These are phyloP conservation scores for Spisula solida DNA, from an alignment of 2,888 invertebrate species.

Conservation along the genomic window DNA sequence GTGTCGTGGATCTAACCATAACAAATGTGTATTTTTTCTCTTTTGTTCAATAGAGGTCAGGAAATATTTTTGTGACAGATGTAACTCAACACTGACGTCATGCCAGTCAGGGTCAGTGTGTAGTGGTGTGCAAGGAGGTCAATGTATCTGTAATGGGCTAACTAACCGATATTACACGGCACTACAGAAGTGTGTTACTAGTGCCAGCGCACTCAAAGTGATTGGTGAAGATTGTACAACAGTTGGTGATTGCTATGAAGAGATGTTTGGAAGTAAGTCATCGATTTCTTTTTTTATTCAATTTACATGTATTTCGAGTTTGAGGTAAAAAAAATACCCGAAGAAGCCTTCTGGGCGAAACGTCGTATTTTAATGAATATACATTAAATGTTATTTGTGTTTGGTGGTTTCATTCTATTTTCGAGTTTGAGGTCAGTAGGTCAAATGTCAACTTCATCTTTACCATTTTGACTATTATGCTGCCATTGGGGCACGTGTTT, in stretches of 20 bases:
- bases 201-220: neutral
- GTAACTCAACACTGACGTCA: slow-evolving; percentile 26
- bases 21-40: neutral
- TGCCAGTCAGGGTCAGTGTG: slow-evolving; percentile 30
- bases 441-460: no score
- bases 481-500: no score
- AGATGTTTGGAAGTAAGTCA: slow-evolving; percentile 25
- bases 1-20: no score
- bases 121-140: slow-evolving; percentile 19
- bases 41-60: slow-evolving; percentile 35
- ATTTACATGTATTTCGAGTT: neutral
- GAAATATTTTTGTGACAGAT: slow-evolving; percentile 31
- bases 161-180: neutral
- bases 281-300: neutral
- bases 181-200: slow-evolving; percentile 7
- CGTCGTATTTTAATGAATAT: no score
- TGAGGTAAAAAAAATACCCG: no score
- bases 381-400: no score
- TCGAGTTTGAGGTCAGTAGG: no score
- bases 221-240: slow-evolving; percentile 27
- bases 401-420: no score
- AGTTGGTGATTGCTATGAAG: slow-evolving; percentile 14
- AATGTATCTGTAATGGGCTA: slow-evolving; percentile 27
- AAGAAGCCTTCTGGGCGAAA: no score
- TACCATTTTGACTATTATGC: no score